phyloP scores from a whole-genome alignment of 2,888 invertebrate genomes.

The Theristus sp. region DNA sequence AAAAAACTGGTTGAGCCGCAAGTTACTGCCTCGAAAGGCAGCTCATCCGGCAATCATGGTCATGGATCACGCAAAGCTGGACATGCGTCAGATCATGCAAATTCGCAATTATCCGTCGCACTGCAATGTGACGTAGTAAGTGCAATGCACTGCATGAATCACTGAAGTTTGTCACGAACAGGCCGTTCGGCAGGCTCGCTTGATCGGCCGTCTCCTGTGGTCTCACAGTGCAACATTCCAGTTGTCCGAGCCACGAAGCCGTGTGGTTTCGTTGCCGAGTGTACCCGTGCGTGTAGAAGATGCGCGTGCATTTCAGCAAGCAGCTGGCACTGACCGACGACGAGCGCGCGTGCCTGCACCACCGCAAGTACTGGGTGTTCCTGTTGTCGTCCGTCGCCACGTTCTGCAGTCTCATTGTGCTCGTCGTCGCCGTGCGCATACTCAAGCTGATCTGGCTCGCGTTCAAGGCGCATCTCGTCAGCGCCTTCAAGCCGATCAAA shows the following conservation, averaged over 20 bases:
- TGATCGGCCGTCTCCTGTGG: no score
- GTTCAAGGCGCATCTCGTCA: neutral
- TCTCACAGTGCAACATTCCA: no score
- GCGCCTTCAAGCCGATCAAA: no score
- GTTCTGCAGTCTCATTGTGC: conserved; percentile 1
- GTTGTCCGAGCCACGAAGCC: no score
- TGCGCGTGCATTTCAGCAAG: neutral
- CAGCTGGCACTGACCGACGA: neutral
- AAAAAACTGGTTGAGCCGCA: no score
- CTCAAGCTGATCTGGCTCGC: conserved; percentile 31
- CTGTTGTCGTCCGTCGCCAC: conserved; percentile 46
- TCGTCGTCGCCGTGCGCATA: conserved; percentile 52
- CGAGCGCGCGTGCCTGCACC: conserved; percentile 54
- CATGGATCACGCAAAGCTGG: neutral
- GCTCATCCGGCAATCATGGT: no score
- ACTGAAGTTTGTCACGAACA: no score
- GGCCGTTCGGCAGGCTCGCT: no score
- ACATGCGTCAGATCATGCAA: neutral
- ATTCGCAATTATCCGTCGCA: neutral
- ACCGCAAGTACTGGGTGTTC: conserved; percentile 91
- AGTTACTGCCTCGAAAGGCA: no score
- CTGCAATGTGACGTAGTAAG: neutral
- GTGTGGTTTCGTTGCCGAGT: neutral
- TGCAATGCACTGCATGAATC: no score
- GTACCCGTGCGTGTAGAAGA: no score